A percentile compares a stretch with the other conserved stretches of the same genome.
Conservation (phyloP, 2,888 invertebrate genomes). For the Eilema griseolum region DNA sequence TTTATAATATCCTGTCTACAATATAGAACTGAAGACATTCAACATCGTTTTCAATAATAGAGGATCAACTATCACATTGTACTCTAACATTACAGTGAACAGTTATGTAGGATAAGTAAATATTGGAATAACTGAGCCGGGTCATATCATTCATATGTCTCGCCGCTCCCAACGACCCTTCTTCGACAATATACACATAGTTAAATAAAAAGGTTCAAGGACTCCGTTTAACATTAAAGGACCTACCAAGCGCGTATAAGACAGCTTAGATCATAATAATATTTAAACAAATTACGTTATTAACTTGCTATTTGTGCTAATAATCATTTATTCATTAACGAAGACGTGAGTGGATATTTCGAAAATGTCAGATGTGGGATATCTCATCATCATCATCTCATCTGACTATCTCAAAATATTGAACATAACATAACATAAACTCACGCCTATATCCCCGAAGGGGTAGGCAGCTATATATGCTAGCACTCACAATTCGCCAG, state of each 20-base stretch:
- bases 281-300: background rate
- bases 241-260: background rate
- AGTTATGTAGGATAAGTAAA: background rate
- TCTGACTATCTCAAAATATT: too few species aligned
- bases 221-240: conserved; percentile 14
- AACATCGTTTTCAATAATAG: background rate
- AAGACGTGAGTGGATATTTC: too few species aligned
- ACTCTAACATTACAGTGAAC: background rate
- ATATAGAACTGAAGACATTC: too few species aligned
- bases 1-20: too few species aligned
- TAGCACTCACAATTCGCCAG: too few species aligned
- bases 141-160: conserved; percentile 16
- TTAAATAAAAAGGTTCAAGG: conserved; percentile 18
- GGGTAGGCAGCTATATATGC: too few species aligned
- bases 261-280: background rate
- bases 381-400: too few species aligned
- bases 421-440: too few species aligned
- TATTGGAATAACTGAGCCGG: conserved; percentile 7
- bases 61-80: background rate
- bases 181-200: conserved; percentile 19
- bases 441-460: too few species aligned
- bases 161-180: conserved; percentile 7
- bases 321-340: too few species aligned
- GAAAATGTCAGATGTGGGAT: too few species aligned
- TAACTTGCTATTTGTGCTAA: too few species aligned